phyloP scores from a whole-genome alignment of 2,888 invertebrate genomes.

The Neuroscelio doddi region DNA sequence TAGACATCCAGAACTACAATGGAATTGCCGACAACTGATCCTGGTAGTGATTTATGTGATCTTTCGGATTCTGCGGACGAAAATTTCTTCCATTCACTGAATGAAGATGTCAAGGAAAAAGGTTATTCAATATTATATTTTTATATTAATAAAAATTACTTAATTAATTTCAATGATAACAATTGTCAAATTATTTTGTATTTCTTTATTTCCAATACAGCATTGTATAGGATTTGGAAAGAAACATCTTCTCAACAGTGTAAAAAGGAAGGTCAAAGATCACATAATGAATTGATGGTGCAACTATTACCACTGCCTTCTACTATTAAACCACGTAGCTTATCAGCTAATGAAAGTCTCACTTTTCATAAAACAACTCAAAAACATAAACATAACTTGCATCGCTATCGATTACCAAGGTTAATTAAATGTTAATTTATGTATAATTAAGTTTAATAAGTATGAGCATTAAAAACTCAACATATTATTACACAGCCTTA shows the following conservation, averaged over 20 bases:
- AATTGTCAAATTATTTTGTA: too few relatives aligned
- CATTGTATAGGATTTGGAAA: slow-evolving; percentile 28
- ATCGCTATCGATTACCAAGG: slow-evolving; percentile 57
- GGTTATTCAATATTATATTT: slow-evolving; percentile 18
- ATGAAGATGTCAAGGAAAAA: slow-evolving; percentile 34
- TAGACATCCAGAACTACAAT: slow-evolving; percentile 69
- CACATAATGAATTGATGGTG: not conserved
- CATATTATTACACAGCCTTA: too few relatives aligned
- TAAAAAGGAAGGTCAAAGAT: slow-evolving; percentile 17
- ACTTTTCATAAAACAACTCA: slow-evolving; percentile 37
- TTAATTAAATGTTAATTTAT: slow-evolving; percentile 20
- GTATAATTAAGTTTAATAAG: too few relatives aligned
- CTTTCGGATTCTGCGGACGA: slow-evolving; percentile 75
- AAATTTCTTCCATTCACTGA: slow-evolving; percentile 62
- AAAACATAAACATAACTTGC: slow-evolving; percentile 50
- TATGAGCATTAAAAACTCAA: too few relatives aligned
- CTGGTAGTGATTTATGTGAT: slow-evolving; percentile 76
- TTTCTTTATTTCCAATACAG: not conserved
- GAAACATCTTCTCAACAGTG: slow-evolving; percentile 21
- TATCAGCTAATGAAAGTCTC: slow-evolving; percentile 59
- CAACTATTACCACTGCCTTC: slow-evolving; percentile 50
- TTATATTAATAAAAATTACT: not conserved
- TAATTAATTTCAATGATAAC: too few relatives aligned
- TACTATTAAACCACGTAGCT: slow-evolving; percentile 57
- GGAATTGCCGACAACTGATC: slow-evolving; percentile 78